Conservation (phyloP, 2,113 vertebrate species). For the Bombycilla garrulus region DNA sequence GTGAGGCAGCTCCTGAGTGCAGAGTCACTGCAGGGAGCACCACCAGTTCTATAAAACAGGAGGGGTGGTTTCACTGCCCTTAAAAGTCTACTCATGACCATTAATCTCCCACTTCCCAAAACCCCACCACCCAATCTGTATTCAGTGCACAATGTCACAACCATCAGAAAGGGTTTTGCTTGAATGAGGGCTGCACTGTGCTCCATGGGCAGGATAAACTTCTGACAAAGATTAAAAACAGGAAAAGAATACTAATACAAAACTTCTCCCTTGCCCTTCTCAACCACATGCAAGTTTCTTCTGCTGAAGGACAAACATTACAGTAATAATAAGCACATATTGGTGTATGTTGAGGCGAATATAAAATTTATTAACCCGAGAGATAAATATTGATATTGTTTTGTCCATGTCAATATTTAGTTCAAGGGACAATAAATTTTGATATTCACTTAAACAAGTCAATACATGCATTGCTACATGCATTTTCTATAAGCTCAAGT, state of each 20-base stretch:
- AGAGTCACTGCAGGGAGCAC: neutral
- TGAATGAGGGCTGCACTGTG: neutral
- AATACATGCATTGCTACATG: neutral
- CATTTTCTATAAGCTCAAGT: conserved; percentile 3
- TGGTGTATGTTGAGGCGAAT: conserved; percentile 35
- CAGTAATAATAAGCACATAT: conserved; percentile 47
- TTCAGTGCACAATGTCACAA: neutral
- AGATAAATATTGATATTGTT: conserved; percentile 57
- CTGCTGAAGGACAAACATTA: conserved; percentile 53
- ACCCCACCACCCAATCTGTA: neutral
- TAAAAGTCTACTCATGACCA: neutral
- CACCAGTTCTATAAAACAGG: neutral
- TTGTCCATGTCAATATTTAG: conserved; percentile 58
- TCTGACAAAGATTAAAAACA: neutral
- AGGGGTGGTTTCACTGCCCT: neutral
- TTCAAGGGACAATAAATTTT: conserved; percentile 53
- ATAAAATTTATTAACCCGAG: conserved; percentile 56
- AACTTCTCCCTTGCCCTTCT: neutral
- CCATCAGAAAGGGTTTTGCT: neutral
- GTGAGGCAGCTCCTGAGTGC: neutral
- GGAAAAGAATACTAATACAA: neutral
- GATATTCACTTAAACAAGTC: conserved; percentile 11
- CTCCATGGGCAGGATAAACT: neutral
- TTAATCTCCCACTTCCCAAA: neutral
- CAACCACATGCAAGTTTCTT: neutral